These are phyloP conservation scores for Gavialis gangeticus DNA, from an alignment of 2,113 vertebrate genomes.

Conservation along the genomic window DNA sequence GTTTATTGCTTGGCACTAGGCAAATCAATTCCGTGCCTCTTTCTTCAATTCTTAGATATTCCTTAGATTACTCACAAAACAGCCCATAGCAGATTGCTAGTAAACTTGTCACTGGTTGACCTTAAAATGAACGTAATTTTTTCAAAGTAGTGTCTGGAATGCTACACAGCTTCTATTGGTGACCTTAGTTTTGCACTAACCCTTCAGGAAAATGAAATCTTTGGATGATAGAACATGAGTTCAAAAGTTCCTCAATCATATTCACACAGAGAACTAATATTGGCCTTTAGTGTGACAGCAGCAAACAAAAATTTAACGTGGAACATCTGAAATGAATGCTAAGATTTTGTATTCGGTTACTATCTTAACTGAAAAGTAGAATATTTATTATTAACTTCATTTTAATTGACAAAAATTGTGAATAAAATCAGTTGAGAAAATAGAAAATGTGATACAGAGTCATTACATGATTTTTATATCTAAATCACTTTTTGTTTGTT, in stretches of 20 bases:
- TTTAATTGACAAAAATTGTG: neutral
- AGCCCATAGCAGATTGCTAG: neutral
- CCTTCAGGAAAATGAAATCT: neutral
- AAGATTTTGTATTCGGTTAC: neutral
- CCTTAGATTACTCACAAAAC: neutral
- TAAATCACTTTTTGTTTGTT: neutral
- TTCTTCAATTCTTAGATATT: neutral
- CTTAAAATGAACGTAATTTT: neutral
- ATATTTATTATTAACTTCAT: neutral
- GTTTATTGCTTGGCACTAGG: neutral
- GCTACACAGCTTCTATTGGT: neutral
- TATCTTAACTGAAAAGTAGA: neutral
- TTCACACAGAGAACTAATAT: accelerated
- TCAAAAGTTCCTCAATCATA: neutral
- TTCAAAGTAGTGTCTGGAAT: neutral
- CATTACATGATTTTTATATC: neutral
- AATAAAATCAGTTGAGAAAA: too few species aligned
- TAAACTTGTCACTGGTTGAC: neutral
- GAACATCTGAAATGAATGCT: neutral
- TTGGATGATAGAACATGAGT: neutral
- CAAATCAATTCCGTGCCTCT: too few species aligned
- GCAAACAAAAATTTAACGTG: neutral
- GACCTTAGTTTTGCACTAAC: neutral
- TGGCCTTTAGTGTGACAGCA: neutral
- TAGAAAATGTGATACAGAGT: too few species aligned